Base-by-base conservation (phyloP, 2,113 vertebrate species). In the Arenaria interpres region DNA sequence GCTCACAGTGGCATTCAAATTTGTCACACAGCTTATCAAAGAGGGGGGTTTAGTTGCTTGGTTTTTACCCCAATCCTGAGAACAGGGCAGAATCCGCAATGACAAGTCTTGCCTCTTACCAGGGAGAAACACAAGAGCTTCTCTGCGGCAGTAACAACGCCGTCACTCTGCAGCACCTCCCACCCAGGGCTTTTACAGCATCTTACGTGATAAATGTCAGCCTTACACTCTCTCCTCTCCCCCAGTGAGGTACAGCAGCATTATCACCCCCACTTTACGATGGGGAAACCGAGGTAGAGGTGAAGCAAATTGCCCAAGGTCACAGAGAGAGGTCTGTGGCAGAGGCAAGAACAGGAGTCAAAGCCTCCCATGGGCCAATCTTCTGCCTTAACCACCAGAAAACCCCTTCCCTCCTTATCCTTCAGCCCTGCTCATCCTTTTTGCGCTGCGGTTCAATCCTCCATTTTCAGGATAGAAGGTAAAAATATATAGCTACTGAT, bases 391-490 rank as follows among this genome's bases (percentile, higher is more conserved):
- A 62, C 59, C 92, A 63, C 41, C 71, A 86, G 50, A 33, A 57
- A 51, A 4, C 19, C 23, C 82, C 72, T 89, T 94, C 68, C 94
- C 59, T 92, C 75, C 77, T 94, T 3, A 48, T 67, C 71, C 85
- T 85, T 27, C 69, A 89, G 77, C 84, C 83, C 84, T 85, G 74
- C 77, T 93, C 77, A 25, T 56, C 85, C 68, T 66, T 13, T 64
- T 45, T 59, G 39, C 66, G 84, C 73, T 84, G 93, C 63, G 71
- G 91, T 74, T 89, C 94, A 75, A 12, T 37, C 91, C 95, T 56
- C 94, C 78, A 83, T 97, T 98, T 96, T 97, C 97, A 98, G 95
- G 97, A 97, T 92, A 85, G 90, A 63, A 92, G 96, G 96, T 96
- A 97, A 97, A 97, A 96, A 91, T 37, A 60, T 0, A 79, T 2